Base-by-base conservation (phyloP, 2,888 invertebrate genomes). In the Synanthedon formicaeformis region DNA sequence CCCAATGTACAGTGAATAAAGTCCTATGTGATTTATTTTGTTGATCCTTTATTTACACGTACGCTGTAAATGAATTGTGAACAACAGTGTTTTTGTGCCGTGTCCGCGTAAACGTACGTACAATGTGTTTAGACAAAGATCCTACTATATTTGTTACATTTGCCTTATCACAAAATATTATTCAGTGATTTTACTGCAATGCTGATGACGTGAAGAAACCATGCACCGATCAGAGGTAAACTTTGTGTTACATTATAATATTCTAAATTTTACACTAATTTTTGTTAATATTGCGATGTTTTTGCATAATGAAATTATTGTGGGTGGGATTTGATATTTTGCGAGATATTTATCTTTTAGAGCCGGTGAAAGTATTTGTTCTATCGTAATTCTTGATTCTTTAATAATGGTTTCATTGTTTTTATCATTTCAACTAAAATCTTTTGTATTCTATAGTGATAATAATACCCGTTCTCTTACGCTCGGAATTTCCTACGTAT, bases 161-260 rank as follows among this genome's bases (percentile, higher is more conserved):
- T 45, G 45, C 45, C 45, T 72, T 71, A 71, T 67, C 71, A 58
- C 53, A 58, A 56, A 69, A 62, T 67, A 66, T 76, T 78, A 78
- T 73, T 74, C 63, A 58, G 69, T 75, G 74, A 72, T 75, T 77
- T 70, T 63, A 65, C 69, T 65, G 69, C 62, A 64, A 65, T 68
- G 64, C 61, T 73, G 67, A 34, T 34, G 34, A 70, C 69, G 66
- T 69, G 61, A 57, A 56, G 1, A 60, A 57, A 64, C 56, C 63
- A 66, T 69, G 62, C 71, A 71, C 70, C 67, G 65, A 61, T 58
- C 57, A 56, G 63, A 72, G 76, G 81, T 81, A 62, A 79, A 78
- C 58, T 51, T 45, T 41, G 41, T 41, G 12, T 13, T 13, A 5
- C 41, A 5, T 23, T 34, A 10, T 34, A 34, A n/a, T 45, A 45